Evolutionary conservation across 1,140 invertebrate species (phyloP).

Genomic region (Pristionchus pacificus): DNA sequence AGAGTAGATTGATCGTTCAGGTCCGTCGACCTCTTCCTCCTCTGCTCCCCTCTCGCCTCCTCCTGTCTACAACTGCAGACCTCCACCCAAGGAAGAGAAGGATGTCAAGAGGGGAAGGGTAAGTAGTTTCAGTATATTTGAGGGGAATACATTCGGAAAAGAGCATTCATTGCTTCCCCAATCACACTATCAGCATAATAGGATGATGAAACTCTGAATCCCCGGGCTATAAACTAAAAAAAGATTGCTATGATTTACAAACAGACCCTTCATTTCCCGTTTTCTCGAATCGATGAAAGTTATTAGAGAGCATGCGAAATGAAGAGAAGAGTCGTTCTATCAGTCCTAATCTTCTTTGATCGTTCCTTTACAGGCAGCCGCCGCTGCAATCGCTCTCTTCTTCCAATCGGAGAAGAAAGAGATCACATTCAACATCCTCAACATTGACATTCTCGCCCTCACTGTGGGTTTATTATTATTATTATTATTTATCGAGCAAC

Average conservation of each 20-base stretch:
- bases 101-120: conserved; percentile 2
- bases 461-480: no score
- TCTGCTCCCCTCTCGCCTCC: background rate
- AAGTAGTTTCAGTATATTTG: conserved; percentile 3
- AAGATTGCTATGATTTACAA: no score
- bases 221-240: no score
- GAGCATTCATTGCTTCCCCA: conserved; percentile 3
- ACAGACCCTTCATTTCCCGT: no score
- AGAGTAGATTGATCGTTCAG: no score
- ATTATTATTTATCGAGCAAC: no score
- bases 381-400: conserved; percentile 39
- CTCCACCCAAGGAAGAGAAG: background rate
- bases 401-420: conserved; percentile 31
- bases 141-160: background rate
- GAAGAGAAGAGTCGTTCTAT: no score
- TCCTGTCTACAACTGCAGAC: background rate
- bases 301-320: no score
- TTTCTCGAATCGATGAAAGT: no score
- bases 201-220: no score
- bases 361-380: conserved; percentile 10
- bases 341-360: no score
- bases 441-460: conserved; percentile 51
- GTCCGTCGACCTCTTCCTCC: background rate
- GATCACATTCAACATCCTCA: conserved; percentile 42
- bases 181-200: no score